Conservation (phyloP, 2,113 vertebrate species). For the Eleginops maclovinus region DNA sequence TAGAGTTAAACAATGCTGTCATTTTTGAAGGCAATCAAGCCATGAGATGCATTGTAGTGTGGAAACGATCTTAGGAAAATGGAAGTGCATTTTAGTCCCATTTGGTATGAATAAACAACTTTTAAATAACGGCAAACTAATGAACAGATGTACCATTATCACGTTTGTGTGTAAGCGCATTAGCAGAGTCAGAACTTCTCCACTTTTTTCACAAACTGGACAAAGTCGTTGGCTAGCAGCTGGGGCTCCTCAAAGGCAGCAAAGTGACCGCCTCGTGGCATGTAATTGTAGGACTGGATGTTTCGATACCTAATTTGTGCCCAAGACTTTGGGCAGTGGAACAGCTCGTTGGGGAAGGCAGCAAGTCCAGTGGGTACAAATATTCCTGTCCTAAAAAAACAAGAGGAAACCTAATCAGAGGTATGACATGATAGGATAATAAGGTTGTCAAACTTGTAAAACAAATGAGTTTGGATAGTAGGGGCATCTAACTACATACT, state of each 20-base stretch:
- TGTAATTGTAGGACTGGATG: constrained; percentile 85
- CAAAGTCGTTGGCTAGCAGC: constrained; percentile 86
- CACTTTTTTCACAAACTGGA: constrained; percentile 86
- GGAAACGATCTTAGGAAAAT: neutral
- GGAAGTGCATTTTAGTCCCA: neutral
- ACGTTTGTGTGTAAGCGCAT: neutral
- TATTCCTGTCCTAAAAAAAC: constrained; percentile 76
- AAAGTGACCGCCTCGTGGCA: constrained; percentile 89
- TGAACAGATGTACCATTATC: neutral
- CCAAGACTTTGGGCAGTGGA: constrained; percentile 83
- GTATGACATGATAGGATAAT: neutral
- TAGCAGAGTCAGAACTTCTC: constrained; percentile 71
- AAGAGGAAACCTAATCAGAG: neutral
- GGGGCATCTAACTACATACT: constrained; percentile 69
- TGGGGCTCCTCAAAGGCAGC: constrained; percentile 89
- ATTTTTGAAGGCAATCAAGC: constrained; percentile 6
- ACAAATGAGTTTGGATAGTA: neutral
- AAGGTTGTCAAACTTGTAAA: neutral
- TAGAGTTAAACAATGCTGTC: constrained; percentile 1
- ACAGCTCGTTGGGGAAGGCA: constrained; percentile 86
- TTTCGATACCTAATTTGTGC: constrained; percentile 79
- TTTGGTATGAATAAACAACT: constrained; percentile 5
- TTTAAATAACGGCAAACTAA: neutral
- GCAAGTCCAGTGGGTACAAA: constrained; percentile 87
- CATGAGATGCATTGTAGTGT: neutral